Evolutionary conservation across 2,888 invertebrate genomes (phyloP).

Genomic region (Drosophila engyochracea): DNA sequence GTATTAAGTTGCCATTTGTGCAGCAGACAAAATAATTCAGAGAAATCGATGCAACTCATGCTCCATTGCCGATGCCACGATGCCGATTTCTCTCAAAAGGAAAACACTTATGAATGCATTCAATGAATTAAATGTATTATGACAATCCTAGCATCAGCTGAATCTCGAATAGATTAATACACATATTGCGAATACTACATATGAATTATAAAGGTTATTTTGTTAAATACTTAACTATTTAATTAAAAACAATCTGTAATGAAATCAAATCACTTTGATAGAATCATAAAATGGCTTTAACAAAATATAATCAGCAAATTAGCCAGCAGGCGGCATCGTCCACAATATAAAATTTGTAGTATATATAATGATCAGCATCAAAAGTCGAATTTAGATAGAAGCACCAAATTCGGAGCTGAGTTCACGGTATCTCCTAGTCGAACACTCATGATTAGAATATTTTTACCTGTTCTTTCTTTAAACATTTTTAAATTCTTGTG

Average conservation of each 20-base stretch:
- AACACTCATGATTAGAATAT: too few species aligned
- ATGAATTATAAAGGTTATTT: background rate
- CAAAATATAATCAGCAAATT: background rate
- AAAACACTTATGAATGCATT: slow-evolving; percentile 11
- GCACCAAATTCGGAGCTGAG: too few species aligned
- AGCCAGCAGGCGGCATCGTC: background rate
- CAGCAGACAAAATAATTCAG: slow-evolving; percentile 5
- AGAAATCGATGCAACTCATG: slow-evolving; percentile 11
- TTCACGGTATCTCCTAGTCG: too few species aligned
- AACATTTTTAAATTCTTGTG: too few species aligned
- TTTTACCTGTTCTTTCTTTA: too few species aligned
- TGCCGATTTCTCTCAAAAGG: background rate
- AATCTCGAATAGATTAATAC: background rate
- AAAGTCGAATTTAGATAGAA: background rate
- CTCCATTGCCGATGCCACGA: background rate
- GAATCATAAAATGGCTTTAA: background rate
- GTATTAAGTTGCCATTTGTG: slow-evolving; percentile 18
- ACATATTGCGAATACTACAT: background rate
- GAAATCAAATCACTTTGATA: background rate
- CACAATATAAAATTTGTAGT: background rate
- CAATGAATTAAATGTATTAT: background rate
- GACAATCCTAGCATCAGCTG: background rate
- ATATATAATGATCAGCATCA: background rate
- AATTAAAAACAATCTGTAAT: background rate
- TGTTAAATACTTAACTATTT: background rate